phyloP scores from a whole-genome alignment of 2,113 vertebrate species.

The Proterorhinus semilunaris region DNA sequence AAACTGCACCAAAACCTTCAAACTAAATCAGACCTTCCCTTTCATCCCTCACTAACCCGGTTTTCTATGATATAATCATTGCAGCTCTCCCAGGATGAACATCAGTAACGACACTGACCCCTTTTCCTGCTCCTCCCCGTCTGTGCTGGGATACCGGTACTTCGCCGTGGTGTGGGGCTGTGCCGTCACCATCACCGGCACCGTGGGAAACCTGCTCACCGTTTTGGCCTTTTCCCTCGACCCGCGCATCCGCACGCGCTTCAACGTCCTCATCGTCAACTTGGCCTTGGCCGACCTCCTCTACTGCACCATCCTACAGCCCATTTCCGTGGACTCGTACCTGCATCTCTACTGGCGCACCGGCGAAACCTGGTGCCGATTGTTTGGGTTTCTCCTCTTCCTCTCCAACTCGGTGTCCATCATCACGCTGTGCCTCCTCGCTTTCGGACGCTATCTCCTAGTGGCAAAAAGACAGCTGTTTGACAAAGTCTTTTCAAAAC shows the following conservation, averaged over 20 bases:
- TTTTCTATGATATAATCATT: not conserved
- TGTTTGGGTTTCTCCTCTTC: constrained; percentile 84
- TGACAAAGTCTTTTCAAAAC: constrained; percentile 74
- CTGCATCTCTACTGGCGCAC: constrained; percentile 83
- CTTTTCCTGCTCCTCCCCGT: constrained; percentile 82
- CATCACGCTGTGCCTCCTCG: constrained; percentile 84
- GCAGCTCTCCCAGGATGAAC: constrained; percentile 37
- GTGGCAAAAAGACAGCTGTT: constrained; percentile 76
- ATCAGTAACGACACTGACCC: constrained; percentile 50
- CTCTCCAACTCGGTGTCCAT: constrained; percentile 86
- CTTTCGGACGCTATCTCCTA: constrained; percentile 81
- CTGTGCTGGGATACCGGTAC: constrained; percentile 80
- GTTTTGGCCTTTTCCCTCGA: constrained; percentile 79
- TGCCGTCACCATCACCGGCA: constrained; percentile 77
- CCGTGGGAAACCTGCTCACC: constrained; percentile 83
- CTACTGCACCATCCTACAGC: constrained; percentile 85
- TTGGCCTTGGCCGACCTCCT: constrained; percentile 83
- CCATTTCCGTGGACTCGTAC: constrained; percentile 84
- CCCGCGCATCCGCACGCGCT: constrained; percentile 78
- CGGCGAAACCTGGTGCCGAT: constrained; percentile 75
- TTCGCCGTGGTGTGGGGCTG: constrained; percentile 82
- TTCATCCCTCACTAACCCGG: too few species aligned
- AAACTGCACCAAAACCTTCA: too few species aligned
- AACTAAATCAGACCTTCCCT: too few species aligned
- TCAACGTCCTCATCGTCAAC: constrained; percentile 87